Evolutionary conservation across 2,888 invertebrate genomes (phyloP).

Genomic region (Ochlodes sylvanus): DNA sequence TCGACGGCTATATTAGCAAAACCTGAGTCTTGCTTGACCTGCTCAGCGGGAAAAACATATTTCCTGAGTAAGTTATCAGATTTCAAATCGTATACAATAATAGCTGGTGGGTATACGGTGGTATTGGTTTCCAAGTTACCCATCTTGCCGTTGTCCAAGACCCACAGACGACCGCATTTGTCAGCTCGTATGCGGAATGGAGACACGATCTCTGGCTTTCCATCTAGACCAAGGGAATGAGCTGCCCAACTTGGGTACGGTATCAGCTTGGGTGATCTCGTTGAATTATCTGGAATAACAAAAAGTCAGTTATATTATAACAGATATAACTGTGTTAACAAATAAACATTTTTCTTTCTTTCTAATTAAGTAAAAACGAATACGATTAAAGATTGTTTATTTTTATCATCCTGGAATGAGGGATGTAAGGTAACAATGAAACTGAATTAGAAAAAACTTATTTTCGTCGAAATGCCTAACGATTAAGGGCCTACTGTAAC

Average conservation of each 20-base stretch:
- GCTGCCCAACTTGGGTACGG: slow-evolving; percentile 93
- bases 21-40: slow-evolving; percentile 87
- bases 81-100: slow-evolving; percentile 89
- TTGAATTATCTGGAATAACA: slow-evolving; percentile 85
- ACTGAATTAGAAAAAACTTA: too few relatives aligned
- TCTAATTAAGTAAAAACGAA: too few relatives aligned
- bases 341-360: too few relatives aligned
- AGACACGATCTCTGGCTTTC: slow-evolving; percentile 88
- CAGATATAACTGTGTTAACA: too few relatives aligned
- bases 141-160: slow-evolving; percentile 89
- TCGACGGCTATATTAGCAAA: slow-evolving; percentile 92
- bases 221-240: slow-evolving; percentile 84
- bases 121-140: slow-evolving; percentile 82
- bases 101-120: slow-evolving; percentile 84
- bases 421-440: too few relatives aligned
- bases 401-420: too few relatives aligned
- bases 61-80: slow-evolving; percentile 89
- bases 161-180: slow-evolving; percentile 91
- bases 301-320: neutral
- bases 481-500: too few relatives aligned
- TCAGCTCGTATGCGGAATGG: slow-evolving; percentile 91
- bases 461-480: too few relatives aligned
- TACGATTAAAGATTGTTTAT: too few relatives aligned
- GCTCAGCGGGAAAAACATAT: slow-evolving; percentile 86
- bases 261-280: slow-evolving; percentile 88